A percentile compares a stretch with the other conserved stretches of the same genome.
Evolutionary conservation across 1,140 invertebrate genomes (phyloP).

Genomic region (Babylonia areolata): DNA sequence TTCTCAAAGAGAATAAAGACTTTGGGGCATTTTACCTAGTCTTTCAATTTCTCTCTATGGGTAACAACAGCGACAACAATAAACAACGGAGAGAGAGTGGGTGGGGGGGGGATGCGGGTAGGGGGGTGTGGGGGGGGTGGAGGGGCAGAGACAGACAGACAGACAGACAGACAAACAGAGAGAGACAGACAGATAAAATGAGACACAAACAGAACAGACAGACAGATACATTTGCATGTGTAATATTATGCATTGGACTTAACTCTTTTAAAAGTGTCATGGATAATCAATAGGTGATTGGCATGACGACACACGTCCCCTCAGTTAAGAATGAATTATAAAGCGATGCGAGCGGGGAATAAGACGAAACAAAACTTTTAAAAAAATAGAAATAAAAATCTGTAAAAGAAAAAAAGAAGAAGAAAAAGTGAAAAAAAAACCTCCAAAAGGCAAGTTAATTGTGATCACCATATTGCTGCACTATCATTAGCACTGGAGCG

Average conservation of each 20-base stretch:
- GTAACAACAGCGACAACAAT: no score
- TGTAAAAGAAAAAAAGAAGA: no score
- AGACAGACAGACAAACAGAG: conserved; percentile 23
- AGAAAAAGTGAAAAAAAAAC: not conserved
- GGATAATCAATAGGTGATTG: not conserved
- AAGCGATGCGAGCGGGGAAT: not conserved
- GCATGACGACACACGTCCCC: not conserved
- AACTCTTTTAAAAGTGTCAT: not conserved
- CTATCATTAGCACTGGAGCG: conserved; percentile 5
- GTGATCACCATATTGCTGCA: conserved; percentile 12
- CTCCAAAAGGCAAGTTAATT: not conserved
- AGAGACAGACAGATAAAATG: conserved; percentile 40
- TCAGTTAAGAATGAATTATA: conserved; percentile 1
- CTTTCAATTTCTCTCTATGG: no score
- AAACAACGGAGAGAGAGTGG: not conserved
- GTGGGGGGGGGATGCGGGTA: not conserved
- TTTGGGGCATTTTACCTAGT: no score
- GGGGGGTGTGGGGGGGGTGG: not conserved
- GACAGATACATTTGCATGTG: not conserved
- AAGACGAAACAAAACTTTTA: not conserved
- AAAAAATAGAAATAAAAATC: not conserved
- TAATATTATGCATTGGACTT: not conserved
- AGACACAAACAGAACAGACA: conserved; percentile 27
- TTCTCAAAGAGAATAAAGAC: no score
- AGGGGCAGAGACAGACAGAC: not conserved